Evolutionary conservation across 2,888 invertebrate species (phyloP), one percentile per base, ranked within the genome.

Genomic region (Apomyelois bistriatella): DNA sequence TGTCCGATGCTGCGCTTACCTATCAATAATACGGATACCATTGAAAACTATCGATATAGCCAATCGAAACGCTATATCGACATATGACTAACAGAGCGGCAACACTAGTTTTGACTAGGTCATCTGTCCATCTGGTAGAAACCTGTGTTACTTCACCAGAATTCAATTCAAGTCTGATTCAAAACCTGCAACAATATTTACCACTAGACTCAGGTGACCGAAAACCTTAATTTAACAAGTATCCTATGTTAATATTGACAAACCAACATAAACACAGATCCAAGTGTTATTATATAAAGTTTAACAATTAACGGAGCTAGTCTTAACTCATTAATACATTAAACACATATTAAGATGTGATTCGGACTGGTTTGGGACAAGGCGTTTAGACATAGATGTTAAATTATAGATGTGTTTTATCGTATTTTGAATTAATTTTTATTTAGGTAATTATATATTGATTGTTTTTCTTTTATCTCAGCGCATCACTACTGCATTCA

Each of bases 271-370:
- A 48, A 48, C 48, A 37, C 7, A 7, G 36, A 22, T 7, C 16
- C 36, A 37, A 38, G 37, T 30, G 40, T 51, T 51, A 30, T 42
- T 22, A 43, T 28, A 43, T 15, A 51, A 22, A 36, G 42, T 54
- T 58, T 46, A 59, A 58, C 57, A 50, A 37, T 41, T 41, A 53
- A 38, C 60, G 59, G 28, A 12, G 5, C 43, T 38, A 40, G 58
- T 67, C 62, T 69, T 61, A 70, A 71, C 74, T 79, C 80, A 82
- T 82, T 82, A 84, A 82, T 77, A 79, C 74, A 79, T 82, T 81
- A 80, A 78, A 79, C 76, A 82, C 76, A 80, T 74, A 76, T 84
- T 76, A 74, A 70, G 72, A 72, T 66, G 68, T 64, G 66, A 75
- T 76, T 70, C 66, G 38, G 61, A 54, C 53, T 47, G 55, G 58